Evolutionary conservation across 2,113 vertebrate species (phyloP).

Genomic region (Copsychus sechellarum): DNA sequence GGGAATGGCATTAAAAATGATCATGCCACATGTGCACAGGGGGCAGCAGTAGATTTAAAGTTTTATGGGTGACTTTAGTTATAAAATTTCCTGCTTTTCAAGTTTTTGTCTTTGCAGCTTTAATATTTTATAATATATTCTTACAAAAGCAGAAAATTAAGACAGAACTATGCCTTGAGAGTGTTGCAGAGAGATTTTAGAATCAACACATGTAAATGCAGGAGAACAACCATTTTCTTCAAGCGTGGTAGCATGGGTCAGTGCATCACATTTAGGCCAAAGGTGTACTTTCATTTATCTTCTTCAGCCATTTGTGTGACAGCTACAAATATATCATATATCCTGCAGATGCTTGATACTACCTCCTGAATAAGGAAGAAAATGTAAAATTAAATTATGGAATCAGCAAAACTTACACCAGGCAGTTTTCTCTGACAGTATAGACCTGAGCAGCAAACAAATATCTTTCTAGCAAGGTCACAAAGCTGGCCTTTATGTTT

Average conservation of each 20-base stretch:
- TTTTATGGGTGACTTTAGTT: neutral
- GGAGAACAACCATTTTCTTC: neutral
- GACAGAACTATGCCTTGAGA: neutral
- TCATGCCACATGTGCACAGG: neutral
- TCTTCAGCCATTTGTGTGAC: neutral
- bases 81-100: neutral
- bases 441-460: neutral
- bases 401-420: neutral
- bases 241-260: rapidly evolving
- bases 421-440: neutral
- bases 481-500: neutral
- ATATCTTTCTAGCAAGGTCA: neutral
- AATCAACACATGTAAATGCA: neutral
- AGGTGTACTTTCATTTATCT: neutral
- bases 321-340: neutral
- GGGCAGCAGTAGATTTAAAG: neutral
- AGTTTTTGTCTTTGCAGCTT: neutral
- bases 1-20: neutral
- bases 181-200: neutral
- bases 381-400: neutral
- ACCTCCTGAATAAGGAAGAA: neutral
- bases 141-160: neutral
- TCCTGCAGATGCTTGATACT: neutral
- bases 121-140: neutral
- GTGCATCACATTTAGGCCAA: neutral